Conservation (phyloP, 2,113 vertebrate species). For the Chaetodon trifascialis region DNA sequence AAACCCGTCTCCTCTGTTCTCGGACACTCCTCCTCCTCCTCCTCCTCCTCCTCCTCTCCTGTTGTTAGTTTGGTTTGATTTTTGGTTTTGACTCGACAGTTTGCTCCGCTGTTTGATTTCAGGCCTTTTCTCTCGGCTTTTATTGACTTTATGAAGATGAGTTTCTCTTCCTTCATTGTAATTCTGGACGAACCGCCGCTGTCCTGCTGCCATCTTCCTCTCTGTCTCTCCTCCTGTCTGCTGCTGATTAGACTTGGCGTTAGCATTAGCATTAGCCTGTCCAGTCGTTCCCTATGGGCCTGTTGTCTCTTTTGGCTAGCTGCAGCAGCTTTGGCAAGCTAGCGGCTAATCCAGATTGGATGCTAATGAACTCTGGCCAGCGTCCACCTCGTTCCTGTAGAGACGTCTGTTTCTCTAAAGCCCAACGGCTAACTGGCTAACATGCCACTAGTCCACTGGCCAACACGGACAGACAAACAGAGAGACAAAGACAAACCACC, state of each 20-base stretch:
- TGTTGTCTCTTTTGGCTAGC: constrained; percentile 71
- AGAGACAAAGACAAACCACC: constrained; percentile 24
- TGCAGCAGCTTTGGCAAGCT: constrained; percentile 63
- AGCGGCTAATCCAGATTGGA: constrained; percentile 73
- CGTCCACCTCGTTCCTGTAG: constrained; percentile 68
- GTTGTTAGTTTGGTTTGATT: too few relatives aligned
- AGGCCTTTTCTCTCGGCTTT: not conserved
- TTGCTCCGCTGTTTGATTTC: not conserved
- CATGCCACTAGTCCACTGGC: constrained; percentile 24
- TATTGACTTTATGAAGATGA: constrained; percentile 27
- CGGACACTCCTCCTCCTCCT: not conserved
- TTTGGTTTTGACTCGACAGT: not conserved
- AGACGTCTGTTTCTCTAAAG: constrained; percentile 70
- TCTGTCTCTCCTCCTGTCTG: constrained; percentile 30
- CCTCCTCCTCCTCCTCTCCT: not conserved
- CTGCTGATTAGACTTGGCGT: constrained; percentile 66
- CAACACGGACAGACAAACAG: constrained; percentile 18
- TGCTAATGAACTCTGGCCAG: constrained; percentile 77
- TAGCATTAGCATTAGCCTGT: constrained; percentile 69
- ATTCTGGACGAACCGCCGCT: constrained; percentile 34
- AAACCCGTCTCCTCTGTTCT: not conserved
- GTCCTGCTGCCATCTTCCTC: constrained; percentile 33
- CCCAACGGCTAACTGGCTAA: constrained; percentile 64
- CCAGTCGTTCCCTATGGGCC: constrained; percentile 55
- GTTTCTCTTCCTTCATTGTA: constrained; percentile 29